Base-by-base conservation (phyloP, 2,888 invertebrate genomes). In the Stenoptilia bipunctidactyla region DNA sequence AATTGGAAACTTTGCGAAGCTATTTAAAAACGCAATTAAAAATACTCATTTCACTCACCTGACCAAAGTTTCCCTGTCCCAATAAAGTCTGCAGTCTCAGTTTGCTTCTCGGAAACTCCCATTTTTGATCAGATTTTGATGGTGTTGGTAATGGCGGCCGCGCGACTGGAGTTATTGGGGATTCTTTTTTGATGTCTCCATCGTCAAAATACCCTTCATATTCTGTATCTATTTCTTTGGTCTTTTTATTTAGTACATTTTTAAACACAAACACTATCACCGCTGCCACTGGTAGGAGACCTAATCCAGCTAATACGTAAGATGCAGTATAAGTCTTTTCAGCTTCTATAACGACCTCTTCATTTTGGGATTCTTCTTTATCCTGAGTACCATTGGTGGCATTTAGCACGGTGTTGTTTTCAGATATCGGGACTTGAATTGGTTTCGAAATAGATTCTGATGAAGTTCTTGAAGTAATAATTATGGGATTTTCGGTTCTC, bases 11-110 rank as follows among this genome's bases (percentile, higher is more conserved):
- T n/a, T n/a, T n/a, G n/a, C n/a, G n/a, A n/a, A n/a, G n/a, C n/a
- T n/a, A n/a, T n/a, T n/a, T n/a, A n/a, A n/a, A n/a, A n/a, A n/a
- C n/a, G n/a, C n/a, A n/a, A n/a, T n/a, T n/a, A n/a, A n/a, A n/a
- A n/a, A n/a, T n/a, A n/a, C n/a, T n/a, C n/a, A n/a, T n/a, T n/a
- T n/a, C n/a, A 20, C 20, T 20, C 20, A 89, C 90, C 86, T 90
- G 92, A 15, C 94, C 94, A 64, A 94, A 94, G 68, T 93, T 92
- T 27, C 94, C 93, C 71, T 94, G 92, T 5, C 93, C 94, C 15
- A 94, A 73, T 39, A 93, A 85, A 13, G 92, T 92, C 57, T 92
- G 91, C 40, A 94, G 75, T 34, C 92, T 86, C 36, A 94, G 82
- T 54, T 92, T 91, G 47, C 89, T 89, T 47, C 93, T 85, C 0